phyloP scores from a whole-genome alignment of 2,888 invertebrate genomes.

The Bombylius discolor region DNA sequence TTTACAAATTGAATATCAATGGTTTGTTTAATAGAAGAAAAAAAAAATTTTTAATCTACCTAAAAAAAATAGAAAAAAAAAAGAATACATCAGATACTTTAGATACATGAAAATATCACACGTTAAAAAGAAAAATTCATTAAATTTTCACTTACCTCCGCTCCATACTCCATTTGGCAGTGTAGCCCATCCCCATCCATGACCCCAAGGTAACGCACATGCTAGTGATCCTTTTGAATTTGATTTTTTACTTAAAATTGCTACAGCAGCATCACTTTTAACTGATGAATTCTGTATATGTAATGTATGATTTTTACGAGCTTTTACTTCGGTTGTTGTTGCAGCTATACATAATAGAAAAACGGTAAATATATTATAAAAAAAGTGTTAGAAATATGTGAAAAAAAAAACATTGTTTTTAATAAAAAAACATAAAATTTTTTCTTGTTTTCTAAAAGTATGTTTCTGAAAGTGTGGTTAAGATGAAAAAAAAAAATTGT shows the following conservation, averaged over 20 bases:
- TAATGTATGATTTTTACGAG: conserved; percentile 22
- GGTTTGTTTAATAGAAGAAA: too few species aligned
- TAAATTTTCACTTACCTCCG: conserved; percentile 39
- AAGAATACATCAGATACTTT: too few species aligned
- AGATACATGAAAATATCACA: too few species aligned
- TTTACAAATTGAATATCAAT: too few species aligned
- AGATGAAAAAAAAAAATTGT: too few species aligned
- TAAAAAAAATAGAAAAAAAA: too few species aligned
- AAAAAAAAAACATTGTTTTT: too few species aligned
- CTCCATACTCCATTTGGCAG: conserved; percentile 53
- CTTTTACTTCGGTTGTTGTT: conserved; percentile 40
- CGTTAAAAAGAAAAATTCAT: too few species aligned
- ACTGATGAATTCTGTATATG: conserved; percentile 29
- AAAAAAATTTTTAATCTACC: too few species aligned
- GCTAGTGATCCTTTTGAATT: conserved; percentile 34
- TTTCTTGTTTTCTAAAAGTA: not conserved
- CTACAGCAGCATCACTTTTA: conserved; percentile 35
- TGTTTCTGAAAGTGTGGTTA: too few species aligned
- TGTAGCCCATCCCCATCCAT: conserved; percentile 64
- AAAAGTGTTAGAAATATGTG: too few species aligned
- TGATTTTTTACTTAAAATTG: conserved; percentile 35
- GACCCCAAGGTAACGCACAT: conserved; percentile 46
- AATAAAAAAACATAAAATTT: not conserved
- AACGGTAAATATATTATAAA: too few species aligned
- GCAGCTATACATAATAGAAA: conserved; percentile 32